Conservation (phyloP, 2,113 vertebrate species). For the Perca flavescens region DNA sequence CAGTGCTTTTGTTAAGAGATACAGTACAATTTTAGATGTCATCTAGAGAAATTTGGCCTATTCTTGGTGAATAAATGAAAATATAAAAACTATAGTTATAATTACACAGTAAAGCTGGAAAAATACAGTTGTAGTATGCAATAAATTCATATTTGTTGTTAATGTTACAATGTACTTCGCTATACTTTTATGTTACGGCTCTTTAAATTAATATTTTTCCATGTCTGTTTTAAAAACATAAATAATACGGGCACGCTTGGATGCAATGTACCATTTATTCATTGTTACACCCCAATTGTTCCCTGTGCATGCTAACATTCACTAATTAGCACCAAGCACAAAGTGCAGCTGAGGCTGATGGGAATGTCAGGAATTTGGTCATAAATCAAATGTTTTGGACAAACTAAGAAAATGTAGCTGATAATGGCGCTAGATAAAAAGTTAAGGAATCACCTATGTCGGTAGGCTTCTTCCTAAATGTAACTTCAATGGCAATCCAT, state of each 20-base stretch:
- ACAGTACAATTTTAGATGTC: background rate
- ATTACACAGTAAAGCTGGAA: background rate
- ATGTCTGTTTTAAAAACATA: background rate
- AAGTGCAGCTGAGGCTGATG: background rate
- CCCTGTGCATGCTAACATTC: background rate
- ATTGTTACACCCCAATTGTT: background rate
- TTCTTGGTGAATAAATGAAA: constrained; percentile 3
- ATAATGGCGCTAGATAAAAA: background rate
- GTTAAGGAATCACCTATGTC: background rate
- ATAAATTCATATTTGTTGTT: background rate
- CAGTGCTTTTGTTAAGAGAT: constrained; percentile 5
- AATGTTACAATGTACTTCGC: background rate
- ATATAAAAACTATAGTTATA: background rate
- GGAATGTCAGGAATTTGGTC: background rate
- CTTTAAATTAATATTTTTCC: background rate
- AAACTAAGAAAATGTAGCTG: background rate
- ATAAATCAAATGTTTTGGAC: background rate
- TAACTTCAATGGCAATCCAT: background rate
- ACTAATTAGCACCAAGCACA: background rate
- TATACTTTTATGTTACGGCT: background rate
- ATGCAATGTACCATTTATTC: background rate
- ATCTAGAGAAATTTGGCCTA: background rate
- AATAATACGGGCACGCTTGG: background rate
- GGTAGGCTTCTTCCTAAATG: background rate
- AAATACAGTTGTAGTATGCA: background rate